A percentile compares a stretch with the other conserved stretches of the same genome.
phyloP scores from a whole-genome alignment of 2,113 vertebrate genomes.

The Emydocephalus ijimae region DNA sequence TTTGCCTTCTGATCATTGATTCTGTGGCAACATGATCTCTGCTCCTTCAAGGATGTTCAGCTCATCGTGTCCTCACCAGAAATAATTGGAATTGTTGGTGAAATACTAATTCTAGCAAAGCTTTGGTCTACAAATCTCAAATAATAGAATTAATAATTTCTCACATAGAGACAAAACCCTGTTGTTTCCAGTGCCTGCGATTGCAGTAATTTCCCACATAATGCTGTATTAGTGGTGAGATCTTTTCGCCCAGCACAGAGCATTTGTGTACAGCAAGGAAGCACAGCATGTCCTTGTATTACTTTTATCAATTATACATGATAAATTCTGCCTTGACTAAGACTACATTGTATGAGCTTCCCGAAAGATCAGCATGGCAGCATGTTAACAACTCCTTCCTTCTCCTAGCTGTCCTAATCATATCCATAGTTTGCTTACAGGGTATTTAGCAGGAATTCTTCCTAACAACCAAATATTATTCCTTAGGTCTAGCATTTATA shows the following conservation, averaged over 20 bases:
- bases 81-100: not conserved
- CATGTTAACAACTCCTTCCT: slow-evolving; percentile 57
- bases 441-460: slow-evolving; percentile 57
- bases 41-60: not conserved
- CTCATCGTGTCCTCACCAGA: not conserved
- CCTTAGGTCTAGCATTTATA: slow-evolving; percentile 11
- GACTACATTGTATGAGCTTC: slow-evolving; percentile 52
- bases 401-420: slow-evolving; percentile 55
- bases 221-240: not conserved
- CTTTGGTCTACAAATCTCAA: not conserved
- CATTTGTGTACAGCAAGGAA: slow-evolving; percentile 54
- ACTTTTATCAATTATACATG: slow-evolving; percentile 65
- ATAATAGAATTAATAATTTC: not conserved
- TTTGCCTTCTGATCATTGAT: not conserved
- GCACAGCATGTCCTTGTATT: slow-evolving; percentile 24
- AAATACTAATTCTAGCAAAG: not conserved
- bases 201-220: slow-evolving; percentile 2
- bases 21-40: not conserved
- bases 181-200: not conserved
- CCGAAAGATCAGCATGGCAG: slow-evolving; percentile 58
- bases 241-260: slow-evolving; percentile 32
- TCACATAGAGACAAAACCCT: not conserved
- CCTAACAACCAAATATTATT: slow-evolving; percentile 36
- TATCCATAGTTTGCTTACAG: slow-evolving; percentile 59
- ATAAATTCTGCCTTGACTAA: slow-evolving; percentile 48